Percentiles rank a stretch among this genome's conserved stretches.
These are phyloP conservation scores for Clistopyga incitator DNA, from an alignment of 2,888 invertebrate genomes.

Conservation along the genomic window DNA sequence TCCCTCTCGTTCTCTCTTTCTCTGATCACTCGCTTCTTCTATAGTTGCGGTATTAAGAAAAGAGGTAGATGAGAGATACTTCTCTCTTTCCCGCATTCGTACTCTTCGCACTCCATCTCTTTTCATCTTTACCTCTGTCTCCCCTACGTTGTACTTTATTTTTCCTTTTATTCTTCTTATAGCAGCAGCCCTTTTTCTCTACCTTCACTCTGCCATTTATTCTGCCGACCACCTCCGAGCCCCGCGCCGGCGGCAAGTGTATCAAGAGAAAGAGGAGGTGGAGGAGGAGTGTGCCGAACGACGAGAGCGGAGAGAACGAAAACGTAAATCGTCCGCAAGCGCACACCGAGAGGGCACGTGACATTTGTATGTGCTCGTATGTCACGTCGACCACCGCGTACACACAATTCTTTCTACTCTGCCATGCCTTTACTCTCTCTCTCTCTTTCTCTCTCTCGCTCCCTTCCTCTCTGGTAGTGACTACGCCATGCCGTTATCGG, in stretches of 20 bases:
- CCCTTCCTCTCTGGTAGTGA: slow-evolving; percentile 1
- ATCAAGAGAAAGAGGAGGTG: slow-evolving; percentile 19
- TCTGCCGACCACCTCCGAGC: slow-evolving; percentile 35
- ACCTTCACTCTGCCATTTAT: slow-evolving; percentile 44
- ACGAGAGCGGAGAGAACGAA: slow-evolving; percentile 34
- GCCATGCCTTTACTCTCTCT: not conserved
- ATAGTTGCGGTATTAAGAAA: slow-evolving; percentile 39
- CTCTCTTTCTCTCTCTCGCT: slow-evolving; percentile 44
- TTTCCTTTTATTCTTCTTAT: slow-evolving; percentile 48
- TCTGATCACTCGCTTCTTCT: slow-evolving; percentile 21
- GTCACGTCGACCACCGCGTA: slow-evolving; percentile 46
- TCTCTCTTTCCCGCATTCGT: slow-evolving; percentile 52
- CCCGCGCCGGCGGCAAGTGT: slow-evolving; percentile 18
- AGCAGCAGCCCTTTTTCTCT: slow-evolving; percentile 19
- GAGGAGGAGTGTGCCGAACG: slow-evolving; percentile 9
- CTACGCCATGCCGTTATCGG: slow-evolving; percentile 28
- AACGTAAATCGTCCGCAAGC: slow-evolving; percentile 65
- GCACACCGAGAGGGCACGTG: slow-evolving; percentile 38
- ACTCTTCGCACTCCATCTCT: slow-evolving; percentile 57
- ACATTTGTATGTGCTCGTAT: slow-evolving; percentile 64
- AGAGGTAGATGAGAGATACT: slow-evolving; percentile 31
- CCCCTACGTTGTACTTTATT: slow-evolving; percentile 26
- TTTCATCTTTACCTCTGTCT: slow-evolving; percentile 36
- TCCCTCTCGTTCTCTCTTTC: slow-evolving; percentile 38
- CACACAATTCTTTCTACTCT: slow-evolving; percentile 15